Conservation (phyloP, 2,888 invertebrate species). For the Meloe dianella region DNA sequence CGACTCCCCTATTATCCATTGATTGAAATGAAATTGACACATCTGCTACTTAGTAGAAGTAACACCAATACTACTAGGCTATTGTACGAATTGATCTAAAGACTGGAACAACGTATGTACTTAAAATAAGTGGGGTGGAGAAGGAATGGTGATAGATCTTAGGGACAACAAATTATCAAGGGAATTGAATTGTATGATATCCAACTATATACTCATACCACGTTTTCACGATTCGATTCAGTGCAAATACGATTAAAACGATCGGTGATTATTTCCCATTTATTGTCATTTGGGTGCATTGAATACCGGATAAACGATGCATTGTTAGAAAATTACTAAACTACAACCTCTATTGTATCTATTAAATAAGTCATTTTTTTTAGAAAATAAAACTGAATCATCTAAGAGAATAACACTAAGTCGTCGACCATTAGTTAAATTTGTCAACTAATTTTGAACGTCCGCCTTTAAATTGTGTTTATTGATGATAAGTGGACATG, state of each 20-base stretch:
- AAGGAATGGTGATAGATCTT: background rate
- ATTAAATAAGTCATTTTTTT: constrained; percentile 12
- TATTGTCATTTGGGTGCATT: constrained; percentile 26
- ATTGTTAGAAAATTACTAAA: constrained; percentile 19
- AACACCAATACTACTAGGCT: constrained; percentile 26
- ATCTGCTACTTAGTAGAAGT: constrained; percentile 58
- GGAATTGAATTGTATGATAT: constrained; percentile 20
- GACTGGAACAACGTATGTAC: constrained; percentile 21
- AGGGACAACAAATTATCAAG: background rate
- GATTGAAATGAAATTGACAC: constrained; percentile 63
- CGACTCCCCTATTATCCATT: constrained; percentile 58
- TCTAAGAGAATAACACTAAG: background rate
- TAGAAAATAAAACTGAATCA: background rate
- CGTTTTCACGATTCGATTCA: constrained; percentile 36
- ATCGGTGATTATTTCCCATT: constrained; percentile 21
- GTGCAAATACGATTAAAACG: constrained; percentile 48
- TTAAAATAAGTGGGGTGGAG: background rate
- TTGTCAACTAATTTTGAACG: constrained; percentile 42
- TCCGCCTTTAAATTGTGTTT: constrained; percentile 46
- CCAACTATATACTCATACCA: constrained; percentile 26
- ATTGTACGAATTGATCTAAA: constrained; percentile 16
- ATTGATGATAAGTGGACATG: constrained; percentile 52
- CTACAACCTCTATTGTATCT: background rate
- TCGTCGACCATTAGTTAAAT: constrained; percentile 9
- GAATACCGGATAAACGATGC: constrained; percentile 19